Conservation (phyloP, 2,888 invertebrate species). For the Amblyteles armatorius region DNA sequence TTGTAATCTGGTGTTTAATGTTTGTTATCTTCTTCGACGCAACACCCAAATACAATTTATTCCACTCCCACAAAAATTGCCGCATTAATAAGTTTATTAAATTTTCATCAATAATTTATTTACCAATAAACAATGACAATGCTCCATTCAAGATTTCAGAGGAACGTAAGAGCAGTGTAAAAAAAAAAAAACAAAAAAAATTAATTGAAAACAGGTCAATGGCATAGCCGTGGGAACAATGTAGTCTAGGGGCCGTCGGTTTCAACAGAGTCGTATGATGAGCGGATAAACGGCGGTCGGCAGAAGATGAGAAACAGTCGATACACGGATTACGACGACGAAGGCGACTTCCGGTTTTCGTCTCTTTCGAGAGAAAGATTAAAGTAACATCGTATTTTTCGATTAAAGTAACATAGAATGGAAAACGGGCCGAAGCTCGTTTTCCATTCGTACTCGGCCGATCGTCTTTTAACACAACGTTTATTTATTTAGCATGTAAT, state of each 20-base stretch:
- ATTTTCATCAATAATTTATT: constrained; percentile 61
- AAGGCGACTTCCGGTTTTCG: too few relatives aligned
- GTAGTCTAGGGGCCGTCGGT: background rate
- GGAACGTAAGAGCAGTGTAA: background rate
- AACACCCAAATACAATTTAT: constrained; percentile 44
- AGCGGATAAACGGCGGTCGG: too few relatives aligned
- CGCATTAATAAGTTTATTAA: background rate
- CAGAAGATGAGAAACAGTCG: too few relatives aligned
- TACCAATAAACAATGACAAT: constrained; percentile 72
- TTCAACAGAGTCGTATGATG: too few relatives aligned
- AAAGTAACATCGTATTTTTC: too few relatives aligned
- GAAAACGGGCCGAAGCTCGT: background rate
- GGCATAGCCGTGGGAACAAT: background rate
- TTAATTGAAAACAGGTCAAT: constrained; percentile 13
- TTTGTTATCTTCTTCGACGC: background rate
- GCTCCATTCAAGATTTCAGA: constrained; percentile 19
- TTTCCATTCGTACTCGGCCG: background rate
- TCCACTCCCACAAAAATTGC: constrained; percentile 1
- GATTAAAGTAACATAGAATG: too few relatives aligned
- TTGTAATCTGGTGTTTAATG: background rate
- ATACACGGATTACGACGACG: too few relatives aligned
- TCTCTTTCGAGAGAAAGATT: too few relatives aligned
- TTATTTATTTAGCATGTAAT: constrained; percentile 58
- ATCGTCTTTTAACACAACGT: constrained; percentile 25
- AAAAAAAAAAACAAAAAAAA: constrained; percentile 29